phyloP scores from a whole-genome alignment of 2,888 invertebrate species.

The Drosophila phalerata region DNA sequence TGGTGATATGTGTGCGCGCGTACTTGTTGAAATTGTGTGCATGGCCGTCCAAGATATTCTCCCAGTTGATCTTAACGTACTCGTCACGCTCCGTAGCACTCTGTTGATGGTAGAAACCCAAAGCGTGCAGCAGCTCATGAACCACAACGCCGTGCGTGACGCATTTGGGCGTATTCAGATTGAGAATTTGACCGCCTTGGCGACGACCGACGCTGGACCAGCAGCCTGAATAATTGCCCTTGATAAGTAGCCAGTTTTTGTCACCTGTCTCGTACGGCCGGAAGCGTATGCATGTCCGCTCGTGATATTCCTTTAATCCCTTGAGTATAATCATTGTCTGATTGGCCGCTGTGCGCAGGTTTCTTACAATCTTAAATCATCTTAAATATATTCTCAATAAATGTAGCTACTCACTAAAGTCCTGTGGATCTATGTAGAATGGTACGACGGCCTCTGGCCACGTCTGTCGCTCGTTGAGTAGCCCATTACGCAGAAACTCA shows the following conservation, averaged over 20 bases:
- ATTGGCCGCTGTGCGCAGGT: constrained; percentile 81
- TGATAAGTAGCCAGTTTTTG: constrained; percentile 87
- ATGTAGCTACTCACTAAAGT: constrained; percentile 86
- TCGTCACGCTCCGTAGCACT: constrained; percentile 92
- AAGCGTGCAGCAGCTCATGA: constrained; percentile 92
- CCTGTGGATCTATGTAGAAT: constrained; percentile 86
- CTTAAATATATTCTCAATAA: background rate
- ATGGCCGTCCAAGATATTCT: constrained; percentile 87
- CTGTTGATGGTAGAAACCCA: constrained; percentile 94
- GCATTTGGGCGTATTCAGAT: constrained; percentile 87
- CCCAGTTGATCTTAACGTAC: constrained; percentile 90
- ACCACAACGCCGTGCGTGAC: constrained; percentile 89
- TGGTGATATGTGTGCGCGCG: constrained; percentile 88
- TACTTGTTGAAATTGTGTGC: constrained; percentile 89
- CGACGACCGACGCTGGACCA: constrained; percentile 89
- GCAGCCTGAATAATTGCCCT: constrained; percentile 87
- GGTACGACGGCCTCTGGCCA: constrained; percentile 87
- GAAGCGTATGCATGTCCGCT: constrained; percentile 88
- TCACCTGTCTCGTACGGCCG: constrained; percentile 87
- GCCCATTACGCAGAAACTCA: constrained; percentile 84
- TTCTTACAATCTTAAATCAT: constrained; percentile 30
- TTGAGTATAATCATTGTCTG: constrained; percentile 86
- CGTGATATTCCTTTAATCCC: constrained; percentile 88
- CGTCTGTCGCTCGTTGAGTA: constrained; percentile 85
- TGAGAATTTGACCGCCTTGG: constrained; percentile 88